Conservation (phyloP, 1,140 invertebrate species). For the Lasioglossum albipes region DNA sequence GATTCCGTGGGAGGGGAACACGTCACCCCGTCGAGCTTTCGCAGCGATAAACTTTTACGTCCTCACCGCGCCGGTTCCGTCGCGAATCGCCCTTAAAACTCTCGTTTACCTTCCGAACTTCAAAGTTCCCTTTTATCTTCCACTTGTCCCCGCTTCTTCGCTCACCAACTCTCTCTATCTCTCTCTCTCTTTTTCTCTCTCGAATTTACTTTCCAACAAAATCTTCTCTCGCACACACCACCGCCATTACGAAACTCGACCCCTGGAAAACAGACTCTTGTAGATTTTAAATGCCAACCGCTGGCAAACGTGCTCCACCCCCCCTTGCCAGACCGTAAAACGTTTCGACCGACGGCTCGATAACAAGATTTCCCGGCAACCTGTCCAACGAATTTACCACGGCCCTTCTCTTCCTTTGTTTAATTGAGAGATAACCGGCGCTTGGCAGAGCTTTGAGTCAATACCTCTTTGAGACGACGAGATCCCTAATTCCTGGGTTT, state of each 20-base stretch:
- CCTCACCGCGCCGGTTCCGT: background rate
- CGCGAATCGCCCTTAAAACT: constrained; percentile 44
- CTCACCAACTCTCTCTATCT: no score
- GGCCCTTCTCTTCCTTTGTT: no score
- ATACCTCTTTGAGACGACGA: no score
- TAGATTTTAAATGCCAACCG: background rate
- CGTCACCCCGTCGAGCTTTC: background rate
- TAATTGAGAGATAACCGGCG: no score
- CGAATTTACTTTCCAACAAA: constrained; percentile 26
- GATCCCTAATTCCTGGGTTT: no score
- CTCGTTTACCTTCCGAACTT: constrained; percentile 36
- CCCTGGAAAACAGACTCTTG: background rate
- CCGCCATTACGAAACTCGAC: constrained; percentile 16
- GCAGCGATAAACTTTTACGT: constrained; percentile 34
- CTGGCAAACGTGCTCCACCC: background rate
- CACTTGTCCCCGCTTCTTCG: background rate
- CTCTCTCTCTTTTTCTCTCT: background rate
- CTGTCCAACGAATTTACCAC: no score
- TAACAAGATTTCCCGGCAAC: background rate
- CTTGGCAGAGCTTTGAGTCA: no score
- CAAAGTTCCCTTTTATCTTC: constrained; percentile 40
- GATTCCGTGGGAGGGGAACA: background rate
- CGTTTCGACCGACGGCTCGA: background rate
- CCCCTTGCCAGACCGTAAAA: background rate
- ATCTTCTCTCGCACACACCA: constrained; percentile 1